These are phyloP conservation scores for Bombus waltoni DNA, from an alignment of 1,140 invertebrate genomes.

Conservation along the genomic window DNA sequence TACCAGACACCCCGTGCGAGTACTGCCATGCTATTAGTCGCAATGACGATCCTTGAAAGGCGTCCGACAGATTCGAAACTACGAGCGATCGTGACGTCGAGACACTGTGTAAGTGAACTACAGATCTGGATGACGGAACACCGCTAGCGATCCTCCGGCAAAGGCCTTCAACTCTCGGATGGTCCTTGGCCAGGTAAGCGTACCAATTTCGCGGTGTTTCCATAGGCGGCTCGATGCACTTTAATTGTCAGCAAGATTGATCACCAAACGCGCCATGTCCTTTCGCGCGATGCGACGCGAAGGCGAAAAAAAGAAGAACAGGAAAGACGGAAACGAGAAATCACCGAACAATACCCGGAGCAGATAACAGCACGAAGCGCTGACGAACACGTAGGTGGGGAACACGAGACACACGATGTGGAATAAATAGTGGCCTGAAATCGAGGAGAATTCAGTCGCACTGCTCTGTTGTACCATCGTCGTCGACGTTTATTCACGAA, in stretches of 20 bases:
- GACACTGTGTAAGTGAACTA: background rate
- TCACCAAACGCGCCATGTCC: background rate
- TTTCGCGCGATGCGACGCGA: background rate
- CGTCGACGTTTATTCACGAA: conserved; percentile 37
- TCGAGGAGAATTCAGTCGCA: conserved; percentile 70
- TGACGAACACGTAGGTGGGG: conserved; percentile 67
- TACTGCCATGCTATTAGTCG: background rate
- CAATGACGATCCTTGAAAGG: background rate
- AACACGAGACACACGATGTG: conserved; percentile 61
- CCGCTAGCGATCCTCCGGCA: background rate
- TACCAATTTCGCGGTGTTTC: conserved; percentile 30
- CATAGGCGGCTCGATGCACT: conserved; percentile 21
- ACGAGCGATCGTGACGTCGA: background rate
- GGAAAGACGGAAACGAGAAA: conserved; percentile 65
- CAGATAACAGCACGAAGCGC: conserved; percentile 64
- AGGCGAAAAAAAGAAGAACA: background rate
- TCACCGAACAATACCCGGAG: conserved; percentile 64
- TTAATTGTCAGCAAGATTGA: conserved; percentile 16
- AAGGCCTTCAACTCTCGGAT: conserved; percentile 6
- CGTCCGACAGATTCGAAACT: background rate
- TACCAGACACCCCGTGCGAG: background rate
- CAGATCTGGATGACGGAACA: background rate
- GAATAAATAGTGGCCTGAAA: conserved; percentile 73
- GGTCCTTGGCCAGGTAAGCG: conserved; percentile 21
- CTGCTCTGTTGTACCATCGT: conserved; percentile 61